Conservation (phyloP, 1,140 invertebrate genomes). For the Bombus confusus region DNA sequence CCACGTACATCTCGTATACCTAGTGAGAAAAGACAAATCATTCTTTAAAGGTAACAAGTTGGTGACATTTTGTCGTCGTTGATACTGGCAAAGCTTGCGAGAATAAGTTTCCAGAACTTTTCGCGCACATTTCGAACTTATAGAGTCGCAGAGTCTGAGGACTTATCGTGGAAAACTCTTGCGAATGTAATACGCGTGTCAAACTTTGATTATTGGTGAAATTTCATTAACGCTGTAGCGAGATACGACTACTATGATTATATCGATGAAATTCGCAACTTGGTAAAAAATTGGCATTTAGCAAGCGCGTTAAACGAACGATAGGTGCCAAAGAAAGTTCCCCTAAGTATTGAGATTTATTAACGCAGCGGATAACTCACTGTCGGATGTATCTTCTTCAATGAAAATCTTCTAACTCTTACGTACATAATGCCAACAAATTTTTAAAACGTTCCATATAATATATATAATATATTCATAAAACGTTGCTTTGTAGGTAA, state of each 20-base stretch:
- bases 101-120: background rate
- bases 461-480: too few relatives aligned
- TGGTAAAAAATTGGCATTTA: background rate
- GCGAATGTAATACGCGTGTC: too few relatives aligned
- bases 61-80: too few relatives aligned
- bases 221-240: background rate
- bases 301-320: background rate
- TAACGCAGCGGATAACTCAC: background rate
- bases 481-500: background rate
- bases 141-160: too few relatives aligned
- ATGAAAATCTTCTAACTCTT: background rate
- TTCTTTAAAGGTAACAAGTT: background rate
- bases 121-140: background rate
- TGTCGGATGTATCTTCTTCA: background rate
- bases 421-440: background rate
- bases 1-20: slow-evolving; percentile 97
- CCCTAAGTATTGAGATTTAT: background rate
- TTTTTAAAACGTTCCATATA: background rate
- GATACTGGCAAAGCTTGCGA: background rate
- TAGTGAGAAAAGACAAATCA: slow-evolving; percentile 78
- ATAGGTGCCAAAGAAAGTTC: background rate
- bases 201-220: too few relatives aligned
- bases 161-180: too few relatives aligned
- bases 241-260: too few relatives aligned
- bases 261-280: too few relatives aligned